Percentiles rank a stretch among this genome's conserved stretches.
These are phyloP conservation scores for Lepisosteus osseus DNA, from an alignment of 2,113 vertebrate species.

Conservation along the genomic window DNA sequence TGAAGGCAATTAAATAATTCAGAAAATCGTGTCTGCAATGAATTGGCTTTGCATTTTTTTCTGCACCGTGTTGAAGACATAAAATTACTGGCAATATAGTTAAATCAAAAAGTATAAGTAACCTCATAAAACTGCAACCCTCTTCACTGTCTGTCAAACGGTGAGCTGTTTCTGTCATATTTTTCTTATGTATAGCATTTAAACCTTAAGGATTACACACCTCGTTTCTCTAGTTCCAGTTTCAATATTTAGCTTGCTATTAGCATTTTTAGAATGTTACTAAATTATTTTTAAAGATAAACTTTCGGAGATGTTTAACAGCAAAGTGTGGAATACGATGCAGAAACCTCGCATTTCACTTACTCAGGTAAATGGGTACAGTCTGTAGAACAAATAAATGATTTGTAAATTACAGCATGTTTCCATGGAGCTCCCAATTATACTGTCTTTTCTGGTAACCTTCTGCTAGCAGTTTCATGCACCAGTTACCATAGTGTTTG, in stretches of 20 bases:
- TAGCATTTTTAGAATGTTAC: neutral
- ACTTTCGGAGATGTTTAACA: neutral
- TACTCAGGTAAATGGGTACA: conserved; percentile 25
- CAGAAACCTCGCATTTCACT: neutral
- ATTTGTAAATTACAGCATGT: conserved; percentile 31
- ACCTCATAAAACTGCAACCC: too few relatives aligned
- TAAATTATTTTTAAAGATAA: neutral
- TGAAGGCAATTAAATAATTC: neutral
- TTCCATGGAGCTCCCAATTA: conserved; percentile 37
- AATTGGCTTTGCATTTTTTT: neutral
- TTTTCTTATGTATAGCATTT: too few relatives aligned
- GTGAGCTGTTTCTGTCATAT: too few relatives aligned
- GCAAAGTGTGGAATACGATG: neutral
- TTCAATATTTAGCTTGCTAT: neutral
- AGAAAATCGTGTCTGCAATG: neutral
- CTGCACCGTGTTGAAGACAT: neutral
- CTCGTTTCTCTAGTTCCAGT: neutral
- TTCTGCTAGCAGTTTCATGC: conserved; percentile 19
- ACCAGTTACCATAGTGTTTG: conserved; percentile 50
- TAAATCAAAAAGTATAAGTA: neutral
- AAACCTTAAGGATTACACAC: too few relatives aligned
- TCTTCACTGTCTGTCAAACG: too few relatives aligned
- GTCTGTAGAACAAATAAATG: conserved; percentile 35
- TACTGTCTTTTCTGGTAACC: conserved; percentile 27
- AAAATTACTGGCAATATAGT: too few relatives aligned